Conservation (phyloP, 2,888 invertebrate genomes). For the Glaucopsyche alexis region DNA sequence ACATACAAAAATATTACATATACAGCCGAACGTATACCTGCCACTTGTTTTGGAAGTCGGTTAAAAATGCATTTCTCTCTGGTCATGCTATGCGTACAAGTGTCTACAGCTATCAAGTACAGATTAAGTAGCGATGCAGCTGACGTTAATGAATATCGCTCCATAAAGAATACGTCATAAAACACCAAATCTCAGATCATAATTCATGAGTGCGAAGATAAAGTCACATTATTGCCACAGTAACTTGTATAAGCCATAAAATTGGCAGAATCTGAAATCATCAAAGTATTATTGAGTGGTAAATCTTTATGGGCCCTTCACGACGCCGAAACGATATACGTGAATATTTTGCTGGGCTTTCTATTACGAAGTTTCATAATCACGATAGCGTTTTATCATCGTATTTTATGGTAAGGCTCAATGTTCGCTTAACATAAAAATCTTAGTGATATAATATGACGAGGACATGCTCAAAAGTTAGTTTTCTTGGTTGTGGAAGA, state of each 20-base stretch:
- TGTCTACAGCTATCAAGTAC: not conserved
- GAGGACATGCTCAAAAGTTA: not conserved
- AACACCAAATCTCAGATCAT: constrained; percentile 21
- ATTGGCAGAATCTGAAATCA: constrained; percentile 72
- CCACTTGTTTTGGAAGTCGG: no score
- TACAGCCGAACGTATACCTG: no score
- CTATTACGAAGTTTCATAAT: constrained; percentile 46
- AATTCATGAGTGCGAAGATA: constrained; percentile 28
- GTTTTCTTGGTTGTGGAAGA: no score
- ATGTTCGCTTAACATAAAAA: not conserved
- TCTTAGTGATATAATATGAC: not conserved
- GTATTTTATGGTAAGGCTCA: constrained; percentile 33
- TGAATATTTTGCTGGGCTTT: constrained; percentile 67
- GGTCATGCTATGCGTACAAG: no score
- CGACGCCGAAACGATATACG: constrained; percentile 47
- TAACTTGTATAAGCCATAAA: constrained; percentile 69
- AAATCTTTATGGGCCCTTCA: constrained; percentile 60
- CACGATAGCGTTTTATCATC: constrained; percentile 34
- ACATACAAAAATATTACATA: no score
- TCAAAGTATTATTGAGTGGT: constrained; percentile 73
- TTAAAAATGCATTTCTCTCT: no score
- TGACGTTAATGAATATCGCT: constrained; percentile 1
- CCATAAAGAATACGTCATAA: constrained; percentile 37
- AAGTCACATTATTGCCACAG: constrained; percentile 62
- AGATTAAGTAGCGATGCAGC: not conserved